Base-by-base conservation (phyloP, 2,113 vertebrate genomes). In the Oryzias curvinotus region DNA sequence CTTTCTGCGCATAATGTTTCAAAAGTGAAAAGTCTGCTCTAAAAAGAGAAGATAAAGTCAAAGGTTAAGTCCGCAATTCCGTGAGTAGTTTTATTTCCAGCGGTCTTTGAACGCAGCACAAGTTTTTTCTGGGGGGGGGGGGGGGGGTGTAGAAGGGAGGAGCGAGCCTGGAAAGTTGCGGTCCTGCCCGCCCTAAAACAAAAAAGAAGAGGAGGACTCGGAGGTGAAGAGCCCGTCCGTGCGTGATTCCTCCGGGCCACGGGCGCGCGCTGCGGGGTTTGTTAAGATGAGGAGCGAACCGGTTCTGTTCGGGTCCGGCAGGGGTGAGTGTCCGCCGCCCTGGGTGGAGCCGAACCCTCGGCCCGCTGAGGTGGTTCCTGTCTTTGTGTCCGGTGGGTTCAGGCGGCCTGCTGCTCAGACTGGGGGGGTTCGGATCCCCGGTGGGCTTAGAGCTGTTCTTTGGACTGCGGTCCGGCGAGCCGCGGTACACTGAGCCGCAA, bases 201-300 rank as follows among this genome's bases (percentile, higher is more conserved):
- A 36, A 36, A 44, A 43, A 18, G 18, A 10, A 47, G 25, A 50
- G 44, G 57, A 21, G 15, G 41, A 45, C 4, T 5, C 5, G 5
- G 44, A 6, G 7, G 41, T 15, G 42, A 18, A 14, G 57, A 18
- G 3, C 46, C 1, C 18, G 46, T 18, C 48, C 42, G 61, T 43
- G 61, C 46, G 49, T 51, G 74, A 76, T 75, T 60, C 79, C 71
- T 65, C 75, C 16, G 17, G 15, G 83, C 79, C 68, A 68, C 52
- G 68, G 73, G 72, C 79, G 66, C 76, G 56, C 55, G 63, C 64
- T 14, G 72, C 26, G 55, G 62, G 47, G 44, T 86, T 88, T 60
- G 65, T 89, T 72, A 80, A 71, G 65, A 79, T 90, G 90, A 85
- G 84, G 73, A 86, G 79, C 79, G 90, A 93, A 59, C 85, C 88